phyloP scores from a whole-genome alignment of 2,797 vertebrate genomes.

The Orientallactaga sibirica region DNA sequence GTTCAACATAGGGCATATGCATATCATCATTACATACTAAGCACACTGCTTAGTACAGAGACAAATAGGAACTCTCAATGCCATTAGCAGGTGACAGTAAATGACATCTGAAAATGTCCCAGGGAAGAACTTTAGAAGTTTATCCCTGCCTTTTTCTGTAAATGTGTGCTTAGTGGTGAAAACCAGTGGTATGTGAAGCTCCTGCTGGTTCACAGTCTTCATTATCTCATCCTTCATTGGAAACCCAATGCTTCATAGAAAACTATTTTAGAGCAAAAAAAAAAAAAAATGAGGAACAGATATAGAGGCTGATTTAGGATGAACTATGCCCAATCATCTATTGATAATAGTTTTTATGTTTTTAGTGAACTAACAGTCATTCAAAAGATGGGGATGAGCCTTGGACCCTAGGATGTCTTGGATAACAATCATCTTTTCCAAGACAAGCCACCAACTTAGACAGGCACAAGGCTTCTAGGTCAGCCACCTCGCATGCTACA shows the following conservation, averaged over 20 bases:
- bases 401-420: not conserved
- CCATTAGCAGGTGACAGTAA: not conserved
- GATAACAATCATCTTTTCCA: not conserved
- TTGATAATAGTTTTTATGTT: slow-evolving; percentile 63
- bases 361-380: slow-evolving; percentile 54
- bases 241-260: slow-evolving; percentile 71
- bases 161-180: not conserved
- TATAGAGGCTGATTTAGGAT: slow-evolving; percentile 36
- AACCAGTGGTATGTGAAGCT: slow-evolving; percentile 17
- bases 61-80: not conserved
- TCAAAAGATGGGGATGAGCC: slow-evolving; percentile 31
- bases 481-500: not conserved
- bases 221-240: slow-evolving; percentile 67
- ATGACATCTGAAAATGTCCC: not conserved
- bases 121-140: not conserved
- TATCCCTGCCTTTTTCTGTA: not conserved
- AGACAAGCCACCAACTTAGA: not conserved
- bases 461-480: not conserved
- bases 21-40: not conserved
- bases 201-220: slow-evolving; percentile 1
- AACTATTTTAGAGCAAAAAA: slow-evolving; percentile 70
- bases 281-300: slow-evolving; percentile 73
- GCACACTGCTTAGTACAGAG: not conserved
- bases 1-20: not conserved
- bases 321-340: slow-evolving; percentile 41